Evolutionary conservation across 1,140 invertebrate species (phyloP), one percentile per base, ranked within the genome.

Genomic region (Camponotus floridanus): DNA sequence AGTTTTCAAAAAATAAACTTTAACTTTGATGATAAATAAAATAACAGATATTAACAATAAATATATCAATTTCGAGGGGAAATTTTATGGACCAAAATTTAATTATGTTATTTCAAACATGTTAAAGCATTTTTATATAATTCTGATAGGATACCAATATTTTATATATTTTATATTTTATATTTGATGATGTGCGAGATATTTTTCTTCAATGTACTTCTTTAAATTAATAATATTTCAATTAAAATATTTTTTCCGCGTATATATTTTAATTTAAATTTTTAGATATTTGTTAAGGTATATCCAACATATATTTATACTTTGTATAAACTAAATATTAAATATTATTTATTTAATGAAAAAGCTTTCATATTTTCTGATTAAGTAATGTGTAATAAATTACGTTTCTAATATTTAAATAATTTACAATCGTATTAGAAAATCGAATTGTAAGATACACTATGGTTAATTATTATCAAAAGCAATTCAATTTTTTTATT

Each of bases 401-500:
- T 2, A 4, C 0, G 1, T 76, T 18, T 31, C 15, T 13, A 0
- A 39, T 21, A 57, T 21, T 33, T 73, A 61, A 26, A 2, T 51
- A 51, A 51, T 51, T 51, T 51, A 26, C 26, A 26, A 26, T 51
- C 0, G 1, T 57, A 18, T n/a, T 26, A 61, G 42, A 59, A 74
- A 36, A 11, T 15, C 42, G 3, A 3, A 74, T 51, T 11, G 0
- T 11, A 42, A 55, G 13, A 36, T n/a, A 39, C 4, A n/a, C 21
- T 1, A 26, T 6, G 4, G 4, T 33, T 78, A 65, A 45, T 76
- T 45, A 15, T 15, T 61, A n/a, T 18, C 4, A 45, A 31, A 42
- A 61, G n/a, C 9, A n/a, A n/a, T 78, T n/a, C 48, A 15, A 42
- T 76, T 15, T n/a, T 61, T 9, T 74, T 62, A 76, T 76, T 57